phyloP scores from a whole-genome alignment of 2,113 vertebrate genomes.

The human region DNA sequence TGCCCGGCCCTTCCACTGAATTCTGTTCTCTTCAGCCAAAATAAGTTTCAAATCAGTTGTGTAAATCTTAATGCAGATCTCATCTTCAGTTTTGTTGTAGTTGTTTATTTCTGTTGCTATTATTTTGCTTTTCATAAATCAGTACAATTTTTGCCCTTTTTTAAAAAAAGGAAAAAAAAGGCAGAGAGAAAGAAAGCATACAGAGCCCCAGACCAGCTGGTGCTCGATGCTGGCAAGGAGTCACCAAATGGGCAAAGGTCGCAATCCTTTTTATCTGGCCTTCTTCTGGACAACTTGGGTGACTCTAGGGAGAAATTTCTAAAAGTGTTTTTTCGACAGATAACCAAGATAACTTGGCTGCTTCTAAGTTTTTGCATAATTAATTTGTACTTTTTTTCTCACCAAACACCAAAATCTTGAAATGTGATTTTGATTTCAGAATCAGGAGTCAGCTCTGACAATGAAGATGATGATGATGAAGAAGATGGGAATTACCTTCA shows the following conservation, averaged over 20 bases:
- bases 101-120: not conserved
- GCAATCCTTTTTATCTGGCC: rapidly evolving
- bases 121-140: not conserved
- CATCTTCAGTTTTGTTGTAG: not conserved
- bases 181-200: not conserved
- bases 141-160: not conserved
- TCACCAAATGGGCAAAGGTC: rapidly evolving
- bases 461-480: slow-evolving; percentile 86
- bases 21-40: not conserved
- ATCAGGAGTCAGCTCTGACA: slow-evolving; percentile 67
- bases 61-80: not conserved
- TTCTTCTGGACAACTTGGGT: no score
- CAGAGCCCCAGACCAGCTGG: rapidly evolving
- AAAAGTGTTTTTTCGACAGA: no score
- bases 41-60: not conserved
- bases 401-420: not conserved
- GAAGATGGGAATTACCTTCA: slow-evolving; percentile 95
- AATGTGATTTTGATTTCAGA: slow-evolving; percentile 73
- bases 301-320: rapidly evolving
- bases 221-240: rapidly evolving
- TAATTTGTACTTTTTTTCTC: no score
- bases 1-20: rapidly evolving
- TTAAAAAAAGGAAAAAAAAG: no score
- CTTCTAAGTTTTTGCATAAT: rapidly evolving
- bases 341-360: not conserved